Evolutionary conservation across 2,113 vertebrate genomes (phyloP), one percentile per base, ranked within the genome.

Genomic region (Chaetodon auriga): DNA sequence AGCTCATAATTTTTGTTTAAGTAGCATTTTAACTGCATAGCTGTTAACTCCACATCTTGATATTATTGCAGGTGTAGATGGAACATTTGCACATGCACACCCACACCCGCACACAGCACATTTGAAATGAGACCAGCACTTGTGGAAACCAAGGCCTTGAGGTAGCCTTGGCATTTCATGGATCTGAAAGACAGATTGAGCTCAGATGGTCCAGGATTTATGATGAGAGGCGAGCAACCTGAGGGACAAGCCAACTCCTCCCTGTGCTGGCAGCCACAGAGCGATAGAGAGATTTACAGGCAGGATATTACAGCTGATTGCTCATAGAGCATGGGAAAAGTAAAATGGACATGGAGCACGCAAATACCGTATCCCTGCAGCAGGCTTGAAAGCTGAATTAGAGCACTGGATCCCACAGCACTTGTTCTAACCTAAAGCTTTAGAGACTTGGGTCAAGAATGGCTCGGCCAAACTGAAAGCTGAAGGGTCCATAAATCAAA

Each of bases 141-240:
- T 53, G 58, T 76, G 36, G 78, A 86, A 83, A 72, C 38, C 25
- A 41, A 61, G 75, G 85, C 85, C 88, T 87, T 83, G 65, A 85
- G 74, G 81, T 80, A 82, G 72, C 90, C 81, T 90, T 91, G 87
- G 85, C 81, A 80, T 91, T 90, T 92, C 80, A 80, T 51, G 81
- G 79, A 75, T 86, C 68, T 80, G 76, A 84, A 79, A 83, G 85
- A 86, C 85, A 83, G 84, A 92, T 85, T 87, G 79, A 88, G 70
- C 81, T 91, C 86, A 83, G 84, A 91, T 87, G 83, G 83, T 79
- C 54, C 64, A 49, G 72, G 83, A 92, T 90, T 92, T 90, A 92
- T 83, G 87, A 88, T 49, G 70, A 68, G 66, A 86, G 68, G 62
- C 38, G 25, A 87, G 83, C 60, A 82, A 91, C 90, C 68, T 87